Evolutionary conservation across 2,888 invertebrate genomes (phyloP).

Genomic region (Odontocolon sp.): DNA sequence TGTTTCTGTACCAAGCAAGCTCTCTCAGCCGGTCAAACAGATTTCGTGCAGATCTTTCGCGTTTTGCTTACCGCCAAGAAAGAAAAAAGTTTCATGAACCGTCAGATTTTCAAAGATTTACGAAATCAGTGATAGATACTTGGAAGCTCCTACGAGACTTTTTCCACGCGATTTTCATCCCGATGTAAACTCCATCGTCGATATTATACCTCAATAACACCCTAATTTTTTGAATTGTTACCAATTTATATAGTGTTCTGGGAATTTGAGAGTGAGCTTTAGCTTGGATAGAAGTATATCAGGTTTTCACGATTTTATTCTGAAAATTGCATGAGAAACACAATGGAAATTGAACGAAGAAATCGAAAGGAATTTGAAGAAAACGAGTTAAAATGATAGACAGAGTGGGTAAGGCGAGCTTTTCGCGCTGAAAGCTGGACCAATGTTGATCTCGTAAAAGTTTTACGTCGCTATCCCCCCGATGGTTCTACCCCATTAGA

Average conservation of each 20-base stretch:
- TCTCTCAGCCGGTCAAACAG: not conserved
- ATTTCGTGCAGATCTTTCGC: not conserved
- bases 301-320: no score
- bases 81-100: not conserved
- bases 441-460: constrained; percentile 64
- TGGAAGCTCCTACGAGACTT: not conserved
- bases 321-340: not conserved
- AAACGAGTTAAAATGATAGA: not conserved
- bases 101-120: not conserved
- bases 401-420: constrained; percentile 25
- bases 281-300: not conserved
- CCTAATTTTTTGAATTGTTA: not conserved
- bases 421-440: constrained; percentile 38
- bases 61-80: not conserved
- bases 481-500: constrained; percentile 57
- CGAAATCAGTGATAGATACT: not conserved
- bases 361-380: not conserved
- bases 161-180: not conserved
- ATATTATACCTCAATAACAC: not conserved
- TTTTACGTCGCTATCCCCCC: constrained; percentile 59
- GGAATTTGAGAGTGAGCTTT: not conserved
- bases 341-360: not conserved
- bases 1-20: no score
- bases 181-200: not conserved
- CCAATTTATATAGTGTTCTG: not conserved